Evolutionary conservation across 53 echinoderm and acorn worm species (phyloP), one percentile per base, ranked within the genome.

Genomic region (Zoroaster sp.): DNA sequence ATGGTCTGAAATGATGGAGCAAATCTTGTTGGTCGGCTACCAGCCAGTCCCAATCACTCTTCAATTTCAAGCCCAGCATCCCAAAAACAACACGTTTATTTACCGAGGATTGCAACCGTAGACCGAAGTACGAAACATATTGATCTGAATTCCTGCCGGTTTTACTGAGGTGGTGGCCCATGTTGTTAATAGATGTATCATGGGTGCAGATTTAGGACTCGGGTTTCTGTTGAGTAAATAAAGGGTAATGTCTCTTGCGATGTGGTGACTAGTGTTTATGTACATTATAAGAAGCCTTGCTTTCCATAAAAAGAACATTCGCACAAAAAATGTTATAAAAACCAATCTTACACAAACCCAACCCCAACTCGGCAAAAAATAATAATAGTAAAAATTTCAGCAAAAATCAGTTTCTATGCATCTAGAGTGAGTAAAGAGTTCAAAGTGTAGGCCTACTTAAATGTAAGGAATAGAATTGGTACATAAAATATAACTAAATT

Each of bases 31-130:
- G 37, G 37, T 55, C 34, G 39, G n/a, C 59, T 37, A 59, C 39
- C 65, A 63, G 79, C 39, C 65, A 63, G 36, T 55, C n/a, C 37
- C 79, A 35, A 77, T 77, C 31, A 77, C 53, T 77, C 77, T 52
- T 77, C 35, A 77, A 37, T 77, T 52, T 55, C 59, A 39, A 25
- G 59, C 65, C 79, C 21, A 20, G 79, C 36, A 18, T 54, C 37
- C 13, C 32, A 46, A 30, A 30, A 47, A 76, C 34, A 76, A 76
- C 76, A 76, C 49, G 25, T 40, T 79, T 39, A 55, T 79, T 79
- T 38, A 54, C 79, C 40, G 1, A 30, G 54, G 54, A 25, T 35
- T 20, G 79, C 63, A 63, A 55, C 37, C n/a, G 63, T 44, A 63
- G 59, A 63, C 63, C 39, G 36, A 55, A 79, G 20, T 36, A 31